These are phyloP conservation scores for Pseudomugil tenellus DNA, from an alignment of 2,797 vertebrate genomes.

Conservation along the genomic window DNA sequence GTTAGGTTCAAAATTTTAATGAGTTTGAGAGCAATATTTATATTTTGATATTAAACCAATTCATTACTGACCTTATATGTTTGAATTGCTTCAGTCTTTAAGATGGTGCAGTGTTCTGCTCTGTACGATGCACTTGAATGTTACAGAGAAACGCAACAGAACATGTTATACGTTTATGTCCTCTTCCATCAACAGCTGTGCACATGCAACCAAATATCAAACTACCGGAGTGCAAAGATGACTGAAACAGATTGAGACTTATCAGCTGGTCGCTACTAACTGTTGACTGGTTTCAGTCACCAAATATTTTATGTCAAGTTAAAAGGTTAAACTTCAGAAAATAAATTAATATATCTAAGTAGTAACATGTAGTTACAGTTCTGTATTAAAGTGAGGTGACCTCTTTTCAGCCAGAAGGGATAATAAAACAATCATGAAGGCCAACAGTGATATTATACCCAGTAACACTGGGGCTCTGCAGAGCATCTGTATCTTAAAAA, in stretches of 20 bases:
- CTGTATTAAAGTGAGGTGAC: conserved; percentile 5
- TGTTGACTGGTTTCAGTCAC: too few species aligned
- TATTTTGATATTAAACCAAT: too few species aligned
- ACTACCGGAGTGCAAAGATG: too few species aligned
- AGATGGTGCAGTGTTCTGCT: not conserved
- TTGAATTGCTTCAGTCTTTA: not conserved
- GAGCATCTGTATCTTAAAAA: conserved; percentile 50
- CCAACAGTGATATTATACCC: conserved; percentile 46
- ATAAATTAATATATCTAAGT: conserved; percentile 15
- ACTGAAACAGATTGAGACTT: too few species aligned
- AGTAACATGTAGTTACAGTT: not conserved
- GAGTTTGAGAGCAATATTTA: not conserved
- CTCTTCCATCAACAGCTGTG: not conserved
- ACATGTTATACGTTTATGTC: not conserved
- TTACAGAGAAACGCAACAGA: not conserved
- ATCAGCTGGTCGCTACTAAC: too few species aligned
- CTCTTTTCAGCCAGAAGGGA: conserved; percentile 20
- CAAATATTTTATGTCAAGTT: too few species aligned
- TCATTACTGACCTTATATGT: not conserved
- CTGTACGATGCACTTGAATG: not conserved
- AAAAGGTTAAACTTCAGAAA: not conserved
- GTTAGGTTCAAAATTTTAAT: not conserved
- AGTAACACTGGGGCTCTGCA: conserved; percentile 19
- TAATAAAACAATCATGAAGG: conserved; percentile 61
- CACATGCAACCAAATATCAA: too few species aligned